Evolutionary conservation across 2,797 vertebrate species (phyloP).

Genomic region (Smutsia gigantea): DNA sequence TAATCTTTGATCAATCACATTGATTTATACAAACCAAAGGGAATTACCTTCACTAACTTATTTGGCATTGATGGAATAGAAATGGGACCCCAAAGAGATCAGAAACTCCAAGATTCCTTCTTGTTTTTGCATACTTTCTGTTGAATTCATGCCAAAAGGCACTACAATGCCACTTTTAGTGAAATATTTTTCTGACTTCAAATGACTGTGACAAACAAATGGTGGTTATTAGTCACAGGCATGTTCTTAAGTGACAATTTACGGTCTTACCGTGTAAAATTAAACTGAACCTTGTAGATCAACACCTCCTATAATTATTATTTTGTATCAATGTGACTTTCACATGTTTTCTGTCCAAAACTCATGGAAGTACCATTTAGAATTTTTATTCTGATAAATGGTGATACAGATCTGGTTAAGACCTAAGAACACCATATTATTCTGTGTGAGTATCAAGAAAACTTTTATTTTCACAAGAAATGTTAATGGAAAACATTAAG

Average conservation of each 20-base stretch:
- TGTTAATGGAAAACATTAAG: slow-evolving; percentile 14
- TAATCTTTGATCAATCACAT: neutral
- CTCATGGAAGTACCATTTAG: slow-evolving; percentile 5
- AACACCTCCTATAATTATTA: neutral
- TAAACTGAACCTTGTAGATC: neutral
- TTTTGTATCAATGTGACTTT: slow-evolving; percentile 10
- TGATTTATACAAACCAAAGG: neutral
- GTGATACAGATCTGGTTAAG: slow-evolving; percentile 24
- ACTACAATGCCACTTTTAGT: neutral
- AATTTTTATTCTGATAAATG: slow-evolving; percentile 31
- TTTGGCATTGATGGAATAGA: slow-evolving; percentile 43
- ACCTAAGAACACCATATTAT: neutral
- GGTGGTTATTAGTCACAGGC: neutral
- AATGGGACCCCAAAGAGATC: neutral
- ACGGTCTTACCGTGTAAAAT: slow-evolving; percentile 13
- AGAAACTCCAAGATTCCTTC: neutral
- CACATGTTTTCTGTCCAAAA: slow-evolving; percentile 26
- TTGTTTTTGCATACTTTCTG: neutral
- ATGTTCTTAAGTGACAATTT: neutral
- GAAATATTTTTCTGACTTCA: slow-evolving; percentile 45
- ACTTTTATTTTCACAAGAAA: slow-evolving; percentile 50
- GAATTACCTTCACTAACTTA: neutral
- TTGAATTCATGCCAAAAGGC: slow-evolving; percentile 29
- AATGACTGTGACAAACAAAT: slow-evolving; percentile 8
- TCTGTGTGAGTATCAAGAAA: slow-evolving; percentile 39